Base-by-base conservation (phyloP, 2,113 vertebrate genomes). In the Xiphophorus hellerii region DNA sequence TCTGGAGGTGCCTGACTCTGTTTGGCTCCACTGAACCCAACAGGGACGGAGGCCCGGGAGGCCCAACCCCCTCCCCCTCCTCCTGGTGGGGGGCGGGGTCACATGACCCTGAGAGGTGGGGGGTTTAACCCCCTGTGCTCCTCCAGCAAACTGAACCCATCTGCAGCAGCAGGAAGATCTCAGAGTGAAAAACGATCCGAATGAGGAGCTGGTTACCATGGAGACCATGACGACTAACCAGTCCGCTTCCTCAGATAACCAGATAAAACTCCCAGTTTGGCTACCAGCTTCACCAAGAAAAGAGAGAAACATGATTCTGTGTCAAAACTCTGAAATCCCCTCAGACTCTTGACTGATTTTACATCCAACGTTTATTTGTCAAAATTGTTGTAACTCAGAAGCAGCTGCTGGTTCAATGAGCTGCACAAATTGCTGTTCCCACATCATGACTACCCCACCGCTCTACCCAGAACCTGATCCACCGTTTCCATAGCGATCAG, bases 1-100 rank as follows among this genome's bases (percentile, higher is more conserved):
- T 42, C 71, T 84, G 69, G 77, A 73, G 67, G 61, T 87, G 83
- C 78, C 74, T 58, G 82, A 82, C 79, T 77, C 71, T 61, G 82
- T 87, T 86, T 86, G 81, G 83, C 78, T 86, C 70, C 78, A 66
- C 51, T 39, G 8, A 5, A 66, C 2, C 9, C 8, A 2, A 76
- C 13, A 1, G 83, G 60, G 31, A 35, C 25, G 51, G 37, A 15
- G 69, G 58, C 22, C 76, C 37, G 37, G 73, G 51, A 33, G 77
- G 35, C 35, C 35, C 35, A 37, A 37, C 9, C 35, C 35, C 35
- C 9, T 0, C 1, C 31, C 31, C 30, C 62, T 77, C 83, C 77
- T 73, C 81, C 83, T 77, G 82, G 35, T 70, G 82, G 87, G 35
- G 1, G 85, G 70, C 44, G 51, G 63, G 88, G 88, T 91, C 89